phyloP scores from a whole-genome alignment of 2,113 vertebrate species.

The Chitala chitala region DNA sequence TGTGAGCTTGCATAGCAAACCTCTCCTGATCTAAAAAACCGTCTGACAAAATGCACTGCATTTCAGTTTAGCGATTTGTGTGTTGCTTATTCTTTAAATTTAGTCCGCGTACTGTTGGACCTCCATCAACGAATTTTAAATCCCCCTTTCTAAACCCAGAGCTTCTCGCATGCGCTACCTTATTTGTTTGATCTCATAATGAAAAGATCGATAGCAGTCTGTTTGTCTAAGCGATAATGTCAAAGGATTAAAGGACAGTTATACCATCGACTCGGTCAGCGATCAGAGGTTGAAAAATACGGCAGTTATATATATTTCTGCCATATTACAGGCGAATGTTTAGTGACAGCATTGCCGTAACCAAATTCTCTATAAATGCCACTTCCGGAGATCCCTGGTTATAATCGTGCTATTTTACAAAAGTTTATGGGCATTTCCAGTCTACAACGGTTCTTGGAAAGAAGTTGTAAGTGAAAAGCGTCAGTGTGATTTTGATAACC shows the following conservation, averaged over 20 bases:
- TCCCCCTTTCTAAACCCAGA: slow-evolving; percentile 28
- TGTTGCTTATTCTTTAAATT: background rate
- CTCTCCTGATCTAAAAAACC: background rate
- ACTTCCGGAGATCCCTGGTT: background rate
- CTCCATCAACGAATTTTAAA: background rate
- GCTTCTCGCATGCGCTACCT: slow-evolving; percentile 61
- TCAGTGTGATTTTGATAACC: no score
- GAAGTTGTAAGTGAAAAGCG: background rate
- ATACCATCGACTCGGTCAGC: slow-evolving; percentile 46
- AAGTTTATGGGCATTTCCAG: background rate
- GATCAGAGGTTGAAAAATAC: slow-evolving; percentile 3
- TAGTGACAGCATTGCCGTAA: background rate
- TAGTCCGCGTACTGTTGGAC: background rate
- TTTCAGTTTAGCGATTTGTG: background rate
- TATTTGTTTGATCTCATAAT: slow-evolving; percentile 70
- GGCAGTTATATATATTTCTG: background rate
- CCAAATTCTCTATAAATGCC: background rate
- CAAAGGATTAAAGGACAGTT: slow-evolving; percentile 67
- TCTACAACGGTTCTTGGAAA: background rate
- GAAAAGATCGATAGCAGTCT: slow-evolving; percentile 74
- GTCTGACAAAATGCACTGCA: background rate
- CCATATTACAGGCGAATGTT: background rate
- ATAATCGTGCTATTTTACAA: background rate
- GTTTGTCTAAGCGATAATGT: slow-evolving; percentile 76
- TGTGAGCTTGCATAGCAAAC: background rate